Conservation (phyloP, 2,113 vertebrate species). For the Ophiodon elongatus region DNA sequence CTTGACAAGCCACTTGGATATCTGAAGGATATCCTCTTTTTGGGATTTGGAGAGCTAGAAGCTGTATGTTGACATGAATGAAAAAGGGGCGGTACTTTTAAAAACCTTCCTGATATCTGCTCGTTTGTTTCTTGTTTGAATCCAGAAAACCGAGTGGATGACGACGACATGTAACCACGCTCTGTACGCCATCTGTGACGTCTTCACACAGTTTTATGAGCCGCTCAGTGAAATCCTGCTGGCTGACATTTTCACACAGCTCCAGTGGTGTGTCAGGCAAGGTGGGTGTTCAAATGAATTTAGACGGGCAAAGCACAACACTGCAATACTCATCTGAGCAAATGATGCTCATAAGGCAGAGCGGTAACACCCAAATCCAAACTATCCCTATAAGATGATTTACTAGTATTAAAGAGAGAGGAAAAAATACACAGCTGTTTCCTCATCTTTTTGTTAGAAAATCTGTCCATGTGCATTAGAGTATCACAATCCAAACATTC, state of each 20-base stretch:
- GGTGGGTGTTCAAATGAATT: conserved; percentile 80
- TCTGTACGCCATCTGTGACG: conserved; percentile 97
- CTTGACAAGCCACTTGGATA: neutral
- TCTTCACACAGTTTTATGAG: conserved; percentile 97
- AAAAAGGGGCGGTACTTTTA: neutral
- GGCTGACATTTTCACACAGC: conserved; percentile 92
- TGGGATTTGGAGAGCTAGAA: neutral
- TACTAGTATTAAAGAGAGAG: neutral
- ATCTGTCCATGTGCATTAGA: too few species aligned
- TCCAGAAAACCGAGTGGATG: conserved; percentile 98
- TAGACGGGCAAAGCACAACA: neutral
- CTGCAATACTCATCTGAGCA: neutral
- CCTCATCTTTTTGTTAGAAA: too few species aligned
- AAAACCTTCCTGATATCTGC: neutral
- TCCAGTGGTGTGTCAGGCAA: conserved; percentile 99
- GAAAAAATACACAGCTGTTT: too few species aligned
- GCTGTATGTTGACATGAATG: too few species aligned
- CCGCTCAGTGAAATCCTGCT: conserved; percentile 94
- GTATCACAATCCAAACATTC: neutral
- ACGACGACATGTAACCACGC: conserved; percentile 98
- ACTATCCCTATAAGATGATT: neutral
- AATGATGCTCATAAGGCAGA: neutral
- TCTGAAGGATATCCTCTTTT: neutral
- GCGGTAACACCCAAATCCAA: neutral
- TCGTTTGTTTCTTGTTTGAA: conserved; percentile 4